Percentiles rank a stretch among this genome's conserved stretches.
Evolutionary conservation across 2,113 vertebrate species (phyloP).

Genomic region (Apaloderma vittatum): DNA sequence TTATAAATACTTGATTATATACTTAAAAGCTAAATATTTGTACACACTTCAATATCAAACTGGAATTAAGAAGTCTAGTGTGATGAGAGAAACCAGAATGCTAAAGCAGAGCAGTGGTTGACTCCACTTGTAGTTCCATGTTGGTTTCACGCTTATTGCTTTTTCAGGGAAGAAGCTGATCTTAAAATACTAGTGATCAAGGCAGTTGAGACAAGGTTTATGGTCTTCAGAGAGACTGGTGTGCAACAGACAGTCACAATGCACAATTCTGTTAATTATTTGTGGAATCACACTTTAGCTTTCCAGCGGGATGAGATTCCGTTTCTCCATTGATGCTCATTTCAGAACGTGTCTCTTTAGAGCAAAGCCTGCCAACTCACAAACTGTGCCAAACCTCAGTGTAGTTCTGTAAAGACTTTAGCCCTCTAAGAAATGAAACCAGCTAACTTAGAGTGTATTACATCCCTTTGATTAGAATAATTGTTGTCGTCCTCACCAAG

Average conservation of each 20-base stretch:
- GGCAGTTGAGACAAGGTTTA: not conserved
- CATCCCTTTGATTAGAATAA: conserved; percentile 8
- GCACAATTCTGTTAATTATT: not conserved
- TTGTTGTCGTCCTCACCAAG: not conserved
- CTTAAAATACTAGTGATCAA: not conserved
- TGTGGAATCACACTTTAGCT: not conserved
- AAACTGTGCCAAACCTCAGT: not conserved
- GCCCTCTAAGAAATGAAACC: not conserved
- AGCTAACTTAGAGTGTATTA: not conserved
- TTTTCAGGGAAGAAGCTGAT: not conserved
- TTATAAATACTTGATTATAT: not conserved
- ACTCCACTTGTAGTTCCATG: not conserved
- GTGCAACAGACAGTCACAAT: not conserved
- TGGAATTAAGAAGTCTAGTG: not conserved
- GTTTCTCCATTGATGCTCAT: not conserved
- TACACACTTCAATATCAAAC: not conserved
- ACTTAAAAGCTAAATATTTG: not conserved
- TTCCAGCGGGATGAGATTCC: not conserved
- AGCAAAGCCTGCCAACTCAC: not conserved
- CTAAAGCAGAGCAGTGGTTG: not conserved
- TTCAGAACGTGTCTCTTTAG: not conserved
- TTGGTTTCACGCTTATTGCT: not conserved
- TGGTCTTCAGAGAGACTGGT: not conserved
- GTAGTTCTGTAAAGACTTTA: not conserved
- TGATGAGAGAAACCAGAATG: not conserved